Evolutionary conservation across 1,140 invertebrate species (phyloP).

Genomic region (Hylyphantes graminicola): DNA sequence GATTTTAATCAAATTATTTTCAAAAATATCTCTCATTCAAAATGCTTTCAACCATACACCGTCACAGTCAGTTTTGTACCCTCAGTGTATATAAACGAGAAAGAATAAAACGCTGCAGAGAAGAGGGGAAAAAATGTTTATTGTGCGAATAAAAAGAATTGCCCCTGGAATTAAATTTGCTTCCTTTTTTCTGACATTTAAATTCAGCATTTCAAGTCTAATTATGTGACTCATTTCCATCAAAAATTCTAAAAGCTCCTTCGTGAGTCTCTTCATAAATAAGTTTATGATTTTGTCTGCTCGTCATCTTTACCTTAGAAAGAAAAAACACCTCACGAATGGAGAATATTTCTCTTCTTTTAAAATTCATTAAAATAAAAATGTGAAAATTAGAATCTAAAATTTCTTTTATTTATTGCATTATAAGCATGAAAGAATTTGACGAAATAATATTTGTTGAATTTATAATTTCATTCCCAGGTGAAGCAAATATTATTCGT

Average conservation of each 20-base stretch:
- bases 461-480: no score
- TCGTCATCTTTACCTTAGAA: slow-evolving; percentile 33
- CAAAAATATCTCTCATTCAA: slow-evolving; percentile 5
- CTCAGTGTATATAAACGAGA: neutral
- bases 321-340: slow-evolving; percentile 28
- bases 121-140: slow-evolving; percentile 7
- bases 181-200: slow-evolving; percentile 41
- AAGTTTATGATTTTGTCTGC: slow-evolving; percentile 9
- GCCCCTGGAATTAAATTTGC: slow-evolving; percentile 52
- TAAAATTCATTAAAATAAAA: no score
- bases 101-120: neutral
- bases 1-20: slow-evolving; percentile 47
- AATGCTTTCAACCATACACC: neutral
- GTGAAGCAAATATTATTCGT: no score
- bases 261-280: slow-evolving; percentile 47
- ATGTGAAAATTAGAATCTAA: no score
- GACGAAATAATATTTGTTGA: no score
- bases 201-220: slow-evolving; percentile 57
- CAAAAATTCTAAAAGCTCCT: slow-evolving; percentile 45
- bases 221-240: slow-evolving; percentile 56
- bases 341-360: no score
- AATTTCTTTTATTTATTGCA: no score
- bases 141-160: slow-evolving; percentile 25
- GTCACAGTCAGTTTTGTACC: neutral
- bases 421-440: no score